Evolutionary conservation across 2,888 invertebrate genomes (phyloP).

Genomic region (Callyntrura sp.): DNA sequence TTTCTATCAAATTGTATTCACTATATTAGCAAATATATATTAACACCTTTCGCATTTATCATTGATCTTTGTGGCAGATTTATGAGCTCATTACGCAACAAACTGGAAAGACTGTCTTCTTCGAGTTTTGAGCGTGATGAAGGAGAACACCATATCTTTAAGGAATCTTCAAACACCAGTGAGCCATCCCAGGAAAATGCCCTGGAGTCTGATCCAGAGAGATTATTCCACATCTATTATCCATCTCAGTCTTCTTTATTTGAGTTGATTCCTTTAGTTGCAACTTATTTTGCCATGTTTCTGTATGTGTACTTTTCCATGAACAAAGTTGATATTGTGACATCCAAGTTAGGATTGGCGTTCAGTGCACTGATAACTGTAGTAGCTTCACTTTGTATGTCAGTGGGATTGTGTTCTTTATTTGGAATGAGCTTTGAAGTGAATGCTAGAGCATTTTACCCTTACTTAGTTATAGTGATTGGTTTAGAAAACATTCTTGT

Average conservation of each 20-base stretch:
- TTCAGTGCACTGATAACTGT: slow-evolving; percentile 86
- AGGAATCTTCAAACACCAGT: slow-evolving; percentile 69
- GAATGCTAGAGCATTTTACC: slow-evolving; percentile 96
- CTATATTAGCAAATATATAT: too few species aligned
- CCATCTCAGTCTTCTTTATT: slow-evolving; percentile 94
- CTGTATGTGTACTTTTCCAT: slow-evolving; percentile 98
- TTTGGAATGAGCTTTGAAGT: slow-evolving; percentile 93
- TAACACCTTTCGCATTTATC: neutral
- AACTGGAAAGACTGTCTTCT: slow-evolving; percentile 68
- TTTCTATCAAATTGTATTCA: neutral
- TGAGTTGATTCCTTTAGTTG: slow-evolving; percentile 93
- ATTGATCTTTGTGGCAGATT: slow-evolving; percentile 54
- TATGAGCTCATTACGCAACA: slow-evolving; percentile 59
- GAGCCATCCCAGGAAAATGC: slow-evolving; percentile 66
- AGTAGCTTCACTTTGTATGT: slow-evolving; percentile 94
- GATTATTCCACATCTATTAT: slow-evolving; percentile 92
- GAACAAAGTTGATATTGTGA: slow-evolving; percentile 96
- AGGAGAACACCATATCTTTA: neutral
- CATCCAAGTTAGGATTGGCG: slow-evolving; percentile 94
- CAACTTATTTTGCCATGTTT: slow-evolving; percentile 94
- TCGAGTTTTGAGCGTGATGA: slow-evolving; percentile 23
- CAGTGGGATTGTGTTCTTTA: slow-evolving; percentile 91
- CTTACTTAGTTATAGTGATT: slow-evolving; percentile 97
- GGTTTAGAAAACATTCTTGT: slow-evolving; percentile 97
- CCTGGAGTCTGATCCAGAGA: slow-evolving; percentile 84